Evolutionary conservation across 2,797 vertebrate genomes (phyloP), one percentile per base, ranked within the genome.

Genomic region (Macroramphosus scolopax): DNA sequence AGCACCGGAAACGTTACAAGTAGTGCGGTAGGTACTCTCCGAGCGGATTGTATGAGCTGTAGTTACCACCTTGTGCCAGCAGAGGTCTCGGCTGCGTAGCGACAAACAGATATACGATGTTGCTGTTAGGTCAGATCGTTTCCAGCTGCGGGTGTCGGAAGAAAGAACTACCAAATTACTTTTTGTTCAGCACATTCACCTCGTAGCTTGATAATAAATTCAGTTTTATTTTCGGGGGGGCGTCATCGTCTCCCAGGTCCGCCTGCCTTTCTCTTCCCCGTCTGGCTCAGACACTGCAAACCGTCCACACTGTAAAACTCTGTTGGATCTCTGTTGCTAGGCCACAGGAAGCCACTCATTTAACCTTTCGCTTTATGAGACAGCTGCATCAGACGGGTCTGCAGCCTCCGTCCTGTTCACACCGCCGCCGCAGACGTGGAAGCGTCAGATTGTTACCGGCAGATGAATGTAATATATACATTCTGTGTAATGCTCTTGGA

Each of bases 271-370:
- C 5, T 22, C 10, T 11, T 11, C 4, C 13, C 10, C 22, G n/a
- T 5, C 28, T 18, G 38, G 20, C 10, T 16, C 17, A 16, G 3
- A 17, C n/a, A 24, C 0, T 46, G 20, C 53, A 51, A 46, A 38
- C 35, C 9, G 56, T 57, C 54, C 48, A 17, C 29, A 39, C 5
- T 17, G 73, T 20, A 81, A 66, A 86, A 68, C 51, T 36, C 30
- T 13, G 32, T 8, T 24, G 20, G 9, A 26, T 40, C 36, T 31
- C 12, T n/a, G n/a, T 30, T 34, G 44, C 45, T 20, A 29, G 30
- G 30, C 42, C 34, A 14, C 14, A 14, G 31, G 39, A 44, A 37
- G 38, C 33, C 29, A 3, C 42, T 54, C 11, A 39, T 48, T 49
- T 29, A n/a, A n/a, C n/a, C n/a, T n/a, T n/a, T n/a, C n/a, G 35